These are phyloP conservation scores for Orchestes rusci DNA, from an alignment of 2,888 invertebrate genomes.

Conservation along the genomic window DNA sequence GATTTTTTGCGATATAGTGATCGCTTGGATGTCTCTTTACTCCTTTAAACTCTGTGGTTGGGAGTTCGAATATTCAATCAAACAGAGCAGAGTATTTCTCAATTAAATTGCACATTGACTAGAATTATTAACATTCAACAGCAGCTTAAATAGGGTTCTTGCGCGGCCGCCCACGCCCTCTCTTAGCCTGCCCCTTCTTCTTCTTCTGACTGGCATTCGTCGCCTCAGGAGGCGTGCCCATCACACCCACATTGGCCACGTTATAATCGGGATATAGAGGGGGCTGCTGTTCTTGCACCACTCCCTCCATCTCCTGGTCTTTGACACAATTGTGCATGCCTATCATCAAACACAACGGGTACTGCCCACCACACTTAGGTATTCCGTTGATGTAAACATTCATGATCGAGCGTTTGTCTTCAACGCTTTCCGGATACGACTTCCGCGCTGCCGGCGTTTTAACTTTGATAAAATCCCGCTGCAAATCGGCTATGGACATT, in stretches of 20 bases:
- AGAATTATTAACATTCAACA: too few species aligned
- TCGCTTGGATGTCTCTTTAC: too few species aligned
- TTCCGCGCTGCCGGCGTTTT: constrained; percentile 17
- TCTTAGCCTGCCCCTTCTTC: background rate
- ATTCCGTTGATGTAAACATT: constrained; percentile 15
- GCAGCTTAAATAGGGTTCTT: too few species aligned
- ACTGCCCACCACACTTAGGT: constrained; percentile 3
- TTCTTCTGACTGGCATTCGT: background rate
- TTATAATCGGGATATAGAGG: background rate
- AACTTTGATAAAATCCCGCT: constrained; percentile 8
- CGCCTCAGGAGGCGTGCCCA: background rate
- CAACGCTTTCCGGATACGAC: constrained; percentile 11
- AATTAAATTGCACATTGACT: too few species aligned
- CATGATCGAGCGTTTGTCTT: constrained; percentile 9
- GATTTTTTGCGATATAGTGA: too few species aligned
- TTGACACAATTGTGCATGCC: constrained; percentile 8
- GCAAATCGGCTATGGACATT: constrained; percentile 20
- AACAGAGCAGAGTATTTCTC: too few species aligned
- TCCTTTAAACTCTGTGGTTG: too few species aligned
- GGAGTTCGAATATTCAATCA: too few species aligned
- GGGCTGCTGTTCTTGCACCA: background rate
- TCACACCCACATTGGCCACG: background rate
- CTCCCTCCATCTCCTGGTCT: background rate
- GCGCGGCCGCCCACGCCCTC: background rate
- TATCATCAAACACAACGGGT: constrained; percentile 13